Evolutionary conservation across 1,140 invertebrate genomes (phyloP).

Genomic region (Melitaea cinxia): DNA sequence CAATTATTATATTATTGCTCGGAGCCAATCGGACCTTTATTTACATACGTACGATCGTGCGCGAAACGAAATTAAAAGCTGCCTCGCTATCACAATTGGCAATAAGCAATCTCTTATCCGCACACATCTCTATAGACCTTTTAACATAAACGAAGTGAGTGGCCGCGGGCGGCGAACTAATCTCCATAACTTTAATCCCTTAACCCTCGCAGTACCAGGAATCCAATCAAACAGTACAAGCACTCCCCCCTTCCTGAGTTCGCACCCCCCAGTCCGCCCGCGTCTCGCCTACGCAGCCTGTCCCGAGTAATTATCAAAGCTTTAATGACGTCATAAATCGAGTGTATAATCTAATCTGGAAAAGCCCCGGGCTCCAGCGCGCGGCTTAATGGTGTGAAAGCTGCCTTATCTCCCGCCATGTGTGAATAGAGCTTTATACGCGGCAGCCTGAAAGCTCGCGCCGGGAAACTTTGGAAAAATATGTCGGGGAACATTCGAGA

Average conservation of each 20-base stretch:
- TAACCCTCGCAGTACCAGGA: constrained; percentile 78
- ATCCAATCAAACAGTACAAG: constrained; percentile 81
- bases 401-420: constrained; percentile 80
- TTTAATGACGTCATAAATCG: constrained; percentile 83
- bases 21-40: constrained; percentile 65
- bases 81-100: constrained; percentile 76
- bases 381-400: constrained; percentile 81
- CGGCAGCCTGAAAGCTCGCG: constrained; percentile 76
- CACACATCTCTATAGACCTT: constrained; percentile 77
- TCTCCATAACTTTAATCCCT: constrained; percentile 81
- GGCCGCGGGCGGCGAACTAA: constrained; percentile 78
- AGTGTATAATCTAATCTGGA: constrained; percentile 83
- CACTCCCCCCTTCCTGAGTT: constrained; percentile 48
- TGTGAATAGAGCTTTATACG: constrained; percentile 81
- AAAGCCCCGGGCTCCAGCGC: constrained; percentile 80
- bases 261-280: constrained; percentile 45
- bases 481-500: constrained; percentile 78
- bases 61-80: constrained; percentile 73
- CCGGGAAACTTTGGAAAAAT: constrained; percentile 81
- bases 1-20: constrained; percentile 38
- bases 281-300: constrained; percentile 77
- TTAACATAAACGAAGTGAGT: constrained; percentile 77
- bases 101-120: constrained; percentile 81
- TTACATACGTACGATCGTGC: constrained; percentile 58
- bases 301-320: constrained; percentile 82